Evolutionary conservation across 2,113 vertebrate genomes (phyloP), one percentile per base, ranked within the genome.

Genomic region (Hystrix brachyura): DNA sequence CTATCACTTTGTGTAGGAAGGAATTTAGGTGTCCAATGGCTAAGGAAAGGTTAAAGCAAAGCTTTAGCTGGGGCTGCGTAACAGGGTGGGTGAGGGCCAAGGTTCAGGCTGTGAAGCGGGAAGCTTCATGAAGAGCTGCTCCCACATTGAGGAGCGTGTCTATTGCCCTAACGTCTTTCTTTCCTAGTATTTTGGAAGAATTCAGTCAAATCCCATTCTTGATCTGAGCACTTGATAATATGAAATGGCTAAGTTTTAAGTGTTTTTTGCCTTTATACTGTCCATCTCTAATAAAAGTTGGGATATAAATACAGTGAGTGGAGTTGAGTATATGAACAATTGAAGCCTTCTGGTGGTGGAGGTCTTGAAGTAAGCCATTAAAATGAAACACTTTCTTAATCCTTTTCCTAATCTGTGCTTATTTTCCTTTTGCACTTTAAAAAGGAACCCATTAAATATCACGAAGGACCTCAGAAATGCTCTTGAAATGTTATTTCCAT

Each of bases 351-450:
- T 57, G 57, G 9, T 85, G 21, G 51, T 85, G 67, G 29, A 57
- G 76, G 27, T 97, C 76, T 85, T 46, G 19, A 78, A 87, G 27
- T 81, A 74, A 84, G 53, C 82, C 65, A 46, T 74, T 85, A 79
- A 82, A 65, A 43, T 80, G 46, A 86, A 92, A 48, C 10, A 59
- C 48, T 38, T 67, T 25, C 67, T 78, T 91, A 74, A 32, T 65
- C 29, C 0, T 65, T 32, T 32, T 72, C 14, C 55, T 34, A 48
- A 62, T 91, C 53, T 71, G 1, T 57, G 32, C 7, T 5, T 83
- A 25, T 62, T 78, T 51, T n/a, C 10, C 74, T 38, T 91, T 76
- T 69, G 2, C 48, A n/a, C 34, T 57, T 94, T 65, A 89, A 72
- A 64, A 29, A 79, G 74, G 76, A 92, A 14, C 11, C 67, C 53